phyloP scores from a whole-genome alignment of 1,140 invertebrate species.

The Harlomillsia oculata region DNA sequence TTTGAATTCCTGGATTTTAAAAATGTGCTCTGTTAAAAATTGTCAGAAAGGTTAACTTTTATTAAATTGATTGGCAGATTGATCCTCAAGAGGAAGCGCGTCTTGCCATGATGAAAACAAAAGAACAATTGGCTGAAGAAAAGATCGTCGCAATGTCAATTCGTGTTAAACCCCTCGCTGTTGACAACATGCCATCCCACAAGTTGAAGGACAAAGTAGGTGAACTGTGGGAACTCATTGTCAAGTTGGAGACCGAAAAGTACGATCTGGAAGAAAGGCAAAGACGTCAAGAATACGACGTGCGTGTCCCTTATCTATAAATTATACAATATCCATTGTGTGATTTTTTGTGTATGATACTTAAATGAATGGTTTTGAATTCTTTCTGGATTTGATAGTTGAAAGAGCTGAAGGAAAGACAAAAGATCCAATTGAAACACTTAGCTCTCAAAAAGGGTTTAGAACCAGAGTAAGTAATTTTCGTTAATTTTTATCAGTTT shows the following conservation, averaged over 20 bases:
- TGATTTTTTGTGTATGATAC: not conserved
- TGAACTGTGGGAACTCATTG: constrained; percentile 89
- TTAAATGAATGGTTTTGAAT: not conserved
- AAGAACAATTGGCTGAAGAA: constrained; percentile 97
- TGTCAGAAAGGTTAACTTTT: not conserved
- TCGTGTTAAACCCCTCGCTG: constrained; percentile 83
- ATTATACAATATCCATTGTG: not conserved
- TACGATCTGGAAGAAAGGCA: constrained; percentile 98
- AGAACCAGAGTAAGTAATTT: constrained; percentile 62
- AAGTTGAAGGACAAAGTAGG: constrained; percentile 79
- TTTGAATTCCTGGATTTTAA: not conserved
- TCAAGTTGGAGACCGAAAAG: constrained; percentile 96
- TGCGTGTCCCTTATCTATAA: constrained; percentile 50
- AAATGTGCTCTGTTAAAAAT: not conserved
- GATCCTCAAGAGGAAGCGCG: constrained; percentile 64
- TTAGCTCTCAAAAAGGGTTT: constrained; percentile 93
- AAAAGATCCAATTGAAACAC: constrained; percentile 91
- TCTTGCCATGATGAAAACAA: constrained; percentile 93
- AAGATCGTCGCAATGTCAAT: constrained; percentile 94
- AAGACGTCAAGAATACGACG: constrained; percentile 98
- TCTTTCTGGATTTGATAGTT: constrained; percentile 50
- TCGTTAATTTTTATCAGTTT: no score
- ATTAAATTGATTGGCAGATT: not conserved
- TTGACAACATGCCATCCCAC: constrained; percentile 67
- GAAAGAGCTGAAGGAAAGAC: constrained; percentile 96